Evolutionary conservation across 2,797 vertebrate genomes (phyloP).

Genomic region (Micropoecilia bifurca): DNA sequence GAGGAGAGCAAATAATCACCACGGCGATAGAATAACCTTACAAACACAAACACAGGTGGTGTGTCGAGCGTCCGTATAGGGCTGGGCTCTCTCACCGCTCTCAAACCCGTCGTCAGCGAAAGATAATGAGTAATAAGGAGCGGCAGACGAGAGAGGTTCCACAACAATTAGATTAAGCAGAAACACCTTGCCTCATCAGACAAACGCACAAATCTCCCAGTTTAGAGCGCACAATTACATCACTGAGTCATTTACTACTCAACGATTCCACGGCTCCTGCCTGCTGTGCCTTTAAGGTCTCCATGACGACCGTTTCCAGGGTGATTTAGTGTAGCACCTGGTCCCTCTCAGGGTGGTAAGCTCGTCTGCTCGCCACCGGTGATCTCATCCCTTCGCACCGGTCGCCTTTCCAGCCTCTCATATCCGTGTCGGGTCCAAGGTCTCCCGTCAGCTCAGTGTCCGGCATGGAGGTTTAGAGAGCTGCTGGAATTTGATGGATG

Average conservation of each 20-base stretch:
- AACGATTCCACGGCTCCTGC: constrained; percentile 9
- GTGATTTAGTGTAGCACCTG: constrained; percentile 79
- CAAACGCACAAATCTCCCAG: constrained; percentile 2
- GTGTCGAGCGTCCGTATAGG: background rate
- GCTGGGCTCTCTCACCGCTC: background rate
- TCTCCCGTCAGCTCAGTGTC: constrained; percentile 39
- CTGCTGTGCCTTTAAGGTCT: constrained; percentile 74
- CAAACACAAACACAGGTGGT: constrained; percentile 14
- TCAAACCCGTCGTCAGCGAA: constrained; percentile 13
- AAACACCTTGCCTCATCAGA: constrained; percentile 36
- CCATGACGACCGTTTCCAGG: constrained; percentile 78
- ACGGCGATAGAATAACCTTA: constrained; percentile 36
- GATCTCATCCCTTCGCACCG: constrained; percentile 68
- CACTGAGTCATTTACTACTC: constrained; percentile 18
- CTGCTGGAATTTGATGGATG: background rate
- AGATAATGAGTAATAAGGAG: constrained; percentile 11
- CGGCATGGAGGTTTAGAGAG: constrained; percentile 23
- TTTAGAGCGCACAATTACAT: constrained; percentile 34
- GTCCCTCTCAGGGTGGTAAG: constrained; percentile 76
- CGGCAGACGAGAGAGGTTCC: constrained; percentile 3
- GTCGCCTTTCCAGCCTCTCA: constrained; percentile 14
- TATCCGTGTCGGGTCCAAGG: constrained; percentile 25
- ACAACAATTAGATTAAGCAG: constrained; percentile 54
- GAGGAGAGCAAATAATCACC: constrained; percentile 34
- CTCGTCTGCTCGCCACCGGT: constrained; percentile 65